phyloP scores from a whole-genome alignment of 2,888 invertebrate species.

The Netelia inedita region DNA sequence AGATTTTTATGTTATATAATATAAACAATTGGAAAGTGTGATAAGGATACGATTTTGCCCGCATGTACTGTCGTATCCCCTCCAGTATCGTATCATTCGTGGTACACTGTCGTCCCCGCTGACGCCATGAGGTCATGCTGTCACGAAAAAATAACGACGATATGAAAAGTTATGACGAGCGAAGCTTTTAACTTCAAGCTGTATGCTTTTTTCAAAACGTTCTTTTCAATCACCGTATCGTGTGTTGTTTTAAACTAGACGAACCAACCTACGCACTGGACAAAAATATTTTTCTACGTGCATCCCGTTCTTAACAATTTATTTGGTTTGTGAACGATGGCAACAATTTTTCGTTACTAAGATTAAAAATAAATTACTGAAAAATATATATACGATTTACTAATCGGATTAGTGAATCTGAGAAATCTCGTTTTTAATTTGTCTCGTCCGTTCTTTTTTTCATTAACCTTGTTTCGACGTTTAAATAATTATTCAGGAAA shows the following conservation, averaged over 20 bases:
- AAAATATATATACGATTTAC: not conserved
- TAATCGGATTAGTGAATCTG: not conserved
- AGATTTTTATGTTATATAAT: too few species aligned
- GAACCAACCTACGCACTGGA: not conserved
- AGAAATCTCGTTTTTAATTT: too few species aligned
- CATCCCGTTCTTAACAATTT: not conserved
- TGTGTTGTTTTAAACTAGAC: not conserved
- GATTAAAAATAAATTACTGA: not conserved
- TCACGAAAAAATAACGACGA: too few species aligned
- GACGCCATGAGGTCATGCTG: too few species aligned
- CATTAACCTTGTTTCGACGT: not conserved
- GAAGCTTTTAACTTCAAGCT: too few species aligned
- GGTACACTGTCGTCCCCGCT: too few species aligned
- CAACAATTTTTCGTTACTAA: not conserved
- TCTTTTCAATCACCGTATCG: not conserved
- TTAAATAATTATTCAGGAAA: not conserved
- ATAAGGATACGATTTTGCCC: too few species aligned
- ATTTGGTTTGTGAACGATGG: not conserved
- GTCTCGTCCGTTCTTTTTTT: not conserved
- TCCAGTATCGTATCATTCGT: too few species aligned
- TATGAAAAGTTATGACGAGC: too few species aligned
- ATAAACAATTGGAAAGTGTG: too few species aligned
- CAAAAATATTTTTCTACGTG: not conserved
- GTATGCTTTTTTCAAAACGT: not conserved
- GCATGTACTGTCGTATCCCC: too few species aligned